A percentile compares a stretch with the other conserved stretches of the same genome.
These are phyloP conservation scores for Salticus scenicus DNA, from an alignment of 2,888 invertebrate species.

Conservation along the genomic window DNA sequence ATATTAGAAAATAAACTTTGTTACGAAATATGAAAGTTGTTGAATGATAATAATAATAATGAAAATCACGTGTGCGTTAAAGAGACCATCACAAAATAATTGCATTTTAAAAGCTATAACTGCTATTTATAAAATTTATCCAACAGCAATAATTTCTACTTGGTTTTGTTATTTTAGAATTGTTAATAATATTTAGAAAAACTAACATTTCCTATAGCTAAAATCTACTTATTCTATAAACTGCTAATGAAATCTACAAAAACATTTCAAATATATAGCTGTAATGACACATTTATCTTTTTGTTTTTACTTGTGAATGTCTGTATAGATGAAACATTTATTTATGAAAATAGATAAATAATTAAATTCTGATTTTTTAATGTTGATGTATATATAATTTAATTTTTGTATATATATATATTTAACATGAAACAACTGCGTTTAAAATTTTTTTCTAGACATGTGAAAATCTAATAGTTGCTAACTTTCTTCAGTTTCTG, in stretches of 20 bases:
- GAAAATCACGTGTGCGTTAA: no score
- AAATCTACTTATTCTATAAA: neutral
- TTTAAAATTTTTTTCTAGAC: constrained; percentile 10
- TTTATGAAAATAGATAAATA: neutral
- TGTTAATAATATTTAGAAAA: no score
- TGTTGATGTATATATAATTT: neutral
- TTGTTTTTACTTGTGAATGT: neutral
- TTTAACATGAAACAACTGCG: neutral
- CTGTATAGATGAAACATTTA: neutral
- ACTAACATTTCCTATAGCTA: neutral
- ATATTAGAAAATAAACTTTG: no score
- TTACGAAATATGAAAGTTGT: no score
- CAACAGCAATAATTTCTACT: no score
- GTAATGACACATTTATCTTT: neutral
- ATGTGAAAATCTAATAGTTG: constrained; percentile 14
- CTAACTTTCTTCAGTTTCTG: constrained; percentile 54
- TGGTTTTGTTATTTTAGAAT: no score
- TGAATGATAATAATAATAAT: no score
- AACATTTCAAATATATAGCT: neutral
- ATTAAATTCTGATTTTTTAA: neutral
- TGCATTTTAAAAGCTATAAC: no score
- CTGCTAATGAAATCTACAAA: neutral
- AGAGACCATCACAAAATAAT: no score
- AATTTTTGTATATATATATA: constrained; percentile 7
- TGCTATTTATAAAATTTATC: no score